Percentiles rank a stretch among this genome's conserved stretches.
Conservation (phyloP, 2,113 vertebrate species). For the Eulemur macaco region DNA sequence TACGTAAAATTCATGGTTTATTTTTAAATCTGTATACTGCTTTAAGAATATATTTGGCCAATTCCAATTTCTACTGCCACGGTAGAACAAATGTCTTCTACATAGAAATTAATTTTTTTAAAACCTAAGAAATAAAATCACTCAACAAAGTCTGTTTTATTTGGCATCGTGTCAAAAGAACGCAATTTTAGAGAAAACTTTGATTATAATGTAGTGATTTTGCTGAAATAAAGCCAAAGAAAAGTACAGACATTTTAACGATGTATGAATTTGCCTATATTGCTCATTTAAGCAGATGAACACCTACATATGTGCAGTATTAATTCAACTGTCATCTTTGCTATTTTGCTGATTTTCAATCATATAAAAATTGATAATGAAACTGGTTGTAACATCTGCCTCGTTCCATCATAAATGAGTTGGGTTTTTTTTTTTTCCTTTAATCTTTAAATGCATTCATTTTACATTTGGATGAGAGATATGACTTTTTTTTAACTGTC, state of each 20-base stretch:
- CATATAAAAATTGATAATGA: not conserved
- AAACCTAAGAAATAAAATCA: not conserved
- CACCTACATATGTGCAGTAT: not conserved
- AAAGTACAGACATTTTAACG: not conserved
- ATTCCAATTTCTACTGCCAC: not conserved
- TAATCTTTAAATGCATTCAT: not conserved
- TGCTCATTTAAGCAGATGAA: not conserved
- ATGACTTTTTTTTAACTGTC: not conserved
- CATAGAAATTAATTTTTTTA: not conserved
- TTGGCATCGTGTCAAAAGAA: not conserved
- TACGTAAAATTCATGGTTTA: not conserved
- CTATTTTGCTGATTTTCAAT: slow-evolving; percentile 21
- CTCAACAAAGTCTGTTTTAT: not conserved
- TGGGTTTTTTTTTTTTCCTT: not conserved
- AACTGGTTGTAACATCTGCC: not conserved
- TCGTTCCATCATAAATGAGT: not conserved
- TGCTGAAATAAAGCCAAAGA: not conserved
- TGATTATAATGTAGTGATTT: not conserved
- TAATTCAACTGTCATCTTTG: slow-evolving; percentile 8
- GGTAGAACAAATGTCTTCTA: not conserved
- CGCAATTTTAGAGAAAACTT: not conserved
- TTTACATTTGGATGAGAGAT: not conserved
- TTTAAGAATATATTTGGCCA: not conserved
- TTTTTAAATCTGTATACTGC: not conserved
- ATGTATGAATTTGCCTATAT: not conserved